Evolutionary conservation across 2,113 vertebrate genomes (phyloP).

Genomic region (Caranx melampygus): DNA sequence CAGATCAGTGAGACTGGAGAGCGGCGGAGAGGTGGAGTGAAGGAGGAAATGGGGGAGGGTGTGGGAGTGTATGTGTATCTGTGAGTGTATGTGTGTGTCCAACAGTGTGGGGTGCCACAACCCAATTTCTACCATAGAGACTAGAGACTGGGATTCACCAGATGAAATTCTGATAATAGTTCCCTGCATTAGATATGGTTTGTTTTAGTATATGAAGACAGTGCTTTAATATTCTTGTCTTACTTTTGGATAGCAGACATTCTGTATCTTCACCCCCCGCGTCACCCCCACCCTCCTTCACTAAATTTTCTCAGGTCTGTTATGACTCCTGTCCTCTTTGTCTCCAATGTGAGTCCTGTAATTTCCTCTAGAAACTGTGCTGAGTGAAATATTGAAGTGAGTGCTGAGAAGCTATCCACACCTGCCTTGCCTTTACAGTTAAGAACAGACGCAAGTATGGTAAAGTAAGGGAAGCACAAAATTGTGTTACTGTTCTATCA

Average conservation of each 20-base stretch:
- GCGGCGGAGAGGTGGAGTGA: conserved; percentile 56
- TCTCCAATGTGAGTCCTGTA: conserved; percentile 41
- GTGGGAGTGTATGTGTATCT: conserved; percentile 28
- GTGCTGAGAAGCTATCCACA: conserved; percentile 39
- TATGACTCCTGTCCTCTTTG: conserved; percentile 40
- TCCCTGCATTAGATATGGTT: conserved; percentile 7
- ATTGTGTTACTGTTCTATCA: too few species aligned
- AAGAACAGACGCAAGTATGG: not conserved
- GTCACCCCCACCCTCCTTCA: not conserved
- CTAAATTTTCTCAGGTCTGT: conserved; percentile 12
- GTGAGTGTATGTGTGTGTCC: conserved; percentile 15
- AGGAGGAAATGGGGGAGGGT: conserved; percentile 60
- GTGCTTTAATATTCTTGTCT: not conserved
- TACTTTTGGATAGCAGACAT: conserved; percentile 5
- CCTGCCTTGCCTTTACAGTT: conserved; percentile 27
- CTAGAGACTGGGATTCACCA: conserved; percentile 20
- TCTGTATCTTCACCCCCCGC: not conserved
- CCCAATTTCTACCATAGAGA: conserved; percentile 16
- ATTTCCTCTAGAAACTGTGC: conserved; percentile 52
- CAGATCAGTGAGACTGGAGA: conserved; percentile 66
- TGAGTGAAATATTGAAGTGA: conserved; percentile 47
- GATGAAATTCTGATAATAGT: conserved; percentile 30
- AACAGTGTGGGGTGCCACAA: conserved; percentile 24
- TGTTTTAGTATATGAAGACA: conserved; percentile 7
- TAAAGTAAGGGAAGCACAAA: not conserved